Conservation (phyloP, 2,113 vertebrate species). For the Melanocharis versteri region DNA sequence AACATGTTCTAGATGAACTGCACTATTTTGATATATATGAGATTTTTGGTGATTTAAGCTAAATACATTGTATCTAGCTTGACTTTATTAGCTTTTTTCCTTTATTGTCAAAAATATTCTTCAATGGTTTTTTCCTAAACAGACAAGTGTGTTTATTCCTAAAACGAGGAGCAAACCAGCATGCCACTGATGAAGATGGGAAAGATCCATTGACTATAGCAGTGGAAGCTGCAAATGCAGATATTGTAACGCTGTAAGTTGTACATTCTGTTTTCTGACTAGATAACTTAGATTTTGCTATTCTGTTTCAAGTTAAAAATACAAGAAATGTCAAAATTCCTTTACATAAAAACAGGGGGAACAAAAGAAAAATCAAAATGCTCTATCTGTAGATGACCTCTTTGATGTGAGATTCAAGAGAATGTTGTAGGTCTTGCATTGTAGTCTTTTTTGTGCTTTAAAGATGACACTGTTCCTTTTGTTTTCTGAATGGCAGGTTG, state of each 20-base stretch:
- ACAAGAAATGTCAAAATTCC: not conserved
- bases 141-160: constrained; percentile 98
- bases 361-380: not conserved
- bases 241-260: constrained; percentile 96
- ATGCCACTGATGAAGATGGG: constrained; percentile 90
- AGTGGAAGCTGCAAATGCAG: constrained; percentile 94
- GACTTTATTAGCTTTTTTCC: not conserved
- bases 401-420: not conserved
- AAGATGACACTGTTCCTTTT: not conserved
- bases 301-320: not conserved
- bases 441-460: not conserved
- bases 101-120: not conserved
- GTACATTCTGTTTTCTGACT: not conserved
- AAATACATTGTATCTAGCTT: not conserved
- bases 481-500: constrained; percentile 74
- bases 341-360: not conserved
- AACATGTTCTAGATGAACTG: not conserved
- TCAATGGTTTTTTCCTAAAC: not conserved
- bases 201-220: constrained; percentile 92
- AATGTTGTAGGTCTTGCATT: not conserved
- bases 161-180: constrained; percentile 96
- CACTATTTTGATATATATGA: not conserved
- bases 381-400: accelerated
- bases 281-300: not conserved
- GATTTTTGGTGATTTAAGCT: not conserved